Evolutionary conservation across 1,140 invertebrate species (phyloP).

Genomic region (Pseudomyrmex cubaensis): DNA sequence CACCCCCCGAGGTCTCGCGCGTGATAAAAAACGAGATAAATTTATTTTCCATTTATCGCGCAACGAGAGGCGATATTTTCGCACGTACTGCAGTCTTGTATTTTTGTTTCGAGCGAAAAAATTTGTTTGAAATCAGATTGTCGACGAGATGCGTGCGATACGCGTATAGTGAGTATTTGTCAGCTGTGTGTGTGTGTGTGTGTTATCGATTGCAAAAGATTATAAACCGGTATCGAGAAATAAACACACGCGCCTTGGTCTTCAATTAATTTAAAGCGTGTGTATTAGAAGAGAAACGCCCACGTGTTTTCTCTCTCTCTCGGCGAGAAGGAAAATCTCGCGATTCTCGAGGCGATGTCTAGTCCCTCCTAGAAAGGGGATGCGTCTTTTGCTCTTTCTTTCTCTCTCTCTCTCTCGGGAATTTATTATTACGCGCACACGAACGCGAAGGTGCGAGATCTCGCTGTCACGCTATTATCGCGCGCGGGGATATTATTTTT

Average conservation of each 20-base stretch:
- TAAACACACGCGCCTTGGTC: neutral
- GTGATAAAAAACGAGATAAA: slow-evolving; percentile 24
- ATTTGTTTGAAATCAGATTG: slow-evolving; percentile 11
- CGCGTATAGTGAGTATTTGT: neutral
- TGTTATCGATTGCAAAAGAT: neutral
- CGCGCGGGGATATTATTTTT: slow-evolving; percentile 53
- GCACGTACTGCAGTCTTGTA: neutral
- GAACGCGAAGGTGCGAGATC: neutral
- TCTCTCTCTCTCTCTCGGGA: neutral
- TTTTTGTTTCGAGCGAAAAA: neutral
- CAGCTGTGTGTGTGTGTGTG: neutral
- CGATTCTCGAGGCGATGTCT: neutral
- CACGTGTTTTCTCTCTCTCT: neutral
- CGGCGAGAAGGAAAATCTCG: neutral
- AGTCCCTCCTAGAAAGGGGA: neutral
- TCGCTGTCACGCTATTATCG: slow-evolving; percentile 13
- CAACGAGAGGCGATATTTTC: slow-evolving; percentile 9
- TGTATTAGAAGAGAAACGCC: neutral
- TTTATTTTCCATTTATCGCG: slow-evolving; percentile 14
- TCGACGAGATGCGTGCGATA: neutral
- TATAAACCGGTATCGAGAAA: neutral
- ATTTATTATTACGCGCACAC: slow-evolving; percentile 40
- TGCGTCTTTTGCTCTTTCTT: neutral
- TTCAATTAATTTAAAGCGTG: neutral
- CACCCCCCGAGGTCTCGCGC: neutral